Evolutionary conservation across 2,888 invertebrate species (phyloP).

Genomic region (Liopterus haemorrhoidalis): DNA sequence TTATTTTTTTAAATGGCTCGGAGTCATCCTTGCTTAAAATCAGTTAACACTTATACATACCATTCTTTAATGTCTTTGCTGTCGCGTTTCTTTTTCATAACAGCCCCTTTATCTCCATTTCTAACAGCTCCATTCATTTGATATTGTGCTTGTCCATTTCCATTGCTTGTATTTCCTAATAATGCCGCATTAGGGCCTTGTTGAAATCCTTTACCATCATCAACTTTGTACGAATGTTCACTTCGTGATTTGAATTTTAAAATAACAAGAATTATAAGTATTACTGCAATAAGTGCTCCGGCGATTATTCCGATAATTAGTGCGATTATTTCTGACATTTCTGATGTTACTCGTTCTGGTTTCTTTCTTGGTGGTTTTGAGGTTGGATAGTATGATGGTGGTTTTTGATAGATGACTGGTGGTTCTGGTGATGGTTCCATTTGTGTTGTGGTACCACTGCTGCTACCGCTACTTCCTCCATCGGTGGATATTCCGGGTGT

Average conservation of each 20-base stretch:
- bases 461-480: conserved; percentile 26
- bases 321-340: conserved; percentile 67
- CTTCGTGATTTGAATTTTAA: conserved; percentile 81
- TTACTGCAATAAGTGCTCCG: conserved; percentile 83
- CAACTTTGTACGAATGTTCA: conserved; percentile 89
- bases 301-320: conserved; percentile 85
- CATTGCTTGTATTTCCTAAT: conserved; percentile 53
- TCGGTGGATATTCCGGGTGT: conserved; percentile 21
- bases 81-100: conserved; percentile 59
- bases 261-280: conserved; percentile 83
- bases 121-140: conserved; percentile 50
- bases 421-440: conserved; percentile 31
- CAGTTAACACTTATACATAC: conserved; percentile 68
- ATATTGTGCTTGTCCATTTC: conserved; percentile 47
- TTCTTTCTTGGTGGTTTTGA: conserved; percentile 40
- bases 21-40: conserved; percentile 27
- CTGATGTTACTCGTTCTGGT: conserved; percentile 56
- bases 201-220: conserved; percentile 72
- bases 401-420: conserved; percentile 32
- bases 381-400: conserved; percentile 40
- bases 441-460: conserved; percentile 33
- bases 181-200: conserved; percentile 76
- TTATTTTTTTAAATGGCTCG: conserved; percentile 31
- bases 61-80: conserved; percentile 93
- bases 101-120: conserved; percentile 45